A percentile compares a stretch with the other conserved stretches of the same genome.
phyloP scores from a whole-genome alignment of 2,797 vertebrate species.

The Tauraco hartlaubi region DNA sequence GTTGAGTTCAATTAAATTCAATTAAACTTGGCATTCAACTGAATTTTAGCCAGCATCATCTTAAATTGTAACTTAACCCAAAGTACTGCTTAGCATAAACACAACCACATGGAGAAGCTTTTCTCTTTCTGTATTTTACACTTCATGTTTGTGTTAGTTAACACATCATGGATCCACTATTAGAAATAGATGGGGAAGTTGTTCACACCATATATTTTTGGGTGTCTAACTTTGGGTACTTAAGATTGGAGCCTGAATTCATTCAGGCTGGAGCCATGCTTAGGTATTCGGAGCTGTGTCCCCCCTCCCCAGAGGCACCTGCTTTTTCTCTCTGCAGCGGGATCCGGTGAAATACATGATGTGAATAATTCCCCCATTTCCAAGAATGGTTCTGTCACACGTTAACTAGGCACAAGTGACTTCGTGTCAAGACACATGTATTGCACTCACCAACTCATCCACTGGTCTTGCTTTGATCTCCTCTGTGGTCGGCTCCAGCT shows the following conservation, averaged over 20 bases:
- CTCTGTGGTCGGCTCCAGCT: not conserved
- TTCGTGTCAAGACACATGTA: not conserved
- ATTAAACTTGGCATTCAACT: not conserved
- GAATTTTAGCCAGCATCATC: not conserved
- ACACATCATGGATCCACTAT: not conserved
- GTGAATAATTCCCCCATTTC: not conserved
- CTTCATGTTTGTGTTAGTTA: not conserved
- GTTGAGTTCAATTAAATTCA: not conserved
- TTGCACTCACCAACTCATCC: not conserved
- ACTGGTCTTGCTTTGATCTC: not conserved
- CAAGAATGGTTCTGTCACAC: not conserved
- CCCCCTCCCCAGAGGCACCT: not conserved
- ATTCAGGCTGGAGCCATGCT: not conserved
- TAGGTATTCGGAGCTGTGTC: not conserved
- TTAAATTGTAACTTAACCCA: not conserved
- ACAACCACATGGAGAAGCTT: not conserved
- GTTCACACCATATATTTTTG: not conserved
- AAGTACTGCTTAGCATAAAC: not conserved
- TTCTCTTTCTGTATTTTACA: not conserved
- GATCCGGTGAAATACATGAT: not conserved
- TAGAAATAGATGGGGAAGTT: not conserved
- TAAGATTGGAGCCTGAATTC: not conserved
- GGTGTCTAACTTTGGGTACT: not conserved
- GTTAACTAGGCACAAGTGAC: not conserved
- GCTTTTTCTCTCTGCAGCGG: not conserved